phyloP scores from a whole-genome alignment of 1,140 invertebrate genomes.

The Procambarus clarkii region DNA sequence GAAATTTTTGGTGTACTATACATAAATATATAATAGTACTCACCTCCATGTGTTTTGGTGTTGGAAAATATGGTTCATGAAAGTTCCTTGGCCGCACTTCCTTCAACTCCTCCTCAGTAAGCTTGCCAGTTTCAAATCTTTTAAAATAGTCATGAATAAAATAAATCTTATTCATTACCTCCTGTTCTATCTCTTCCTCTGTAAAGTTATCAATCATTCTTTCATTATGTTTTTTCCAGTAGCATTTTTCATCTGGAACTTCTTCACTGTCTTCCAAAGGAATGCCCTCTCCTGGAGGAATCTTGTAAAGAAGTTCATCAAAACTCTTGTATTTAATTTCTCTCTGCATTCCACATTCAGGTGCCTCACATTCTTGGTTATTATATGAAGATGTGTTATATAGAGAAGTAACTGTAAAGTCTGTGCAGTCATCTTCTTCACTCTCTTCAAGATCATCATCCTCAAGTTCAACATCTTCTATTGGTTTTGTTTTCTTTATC shows the following conservation, averaged over 20 bases:
- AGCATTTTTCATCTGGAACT: not conserved
- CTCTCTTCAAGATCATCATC: not conserved
- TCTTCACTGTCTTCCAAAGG: not conserved
- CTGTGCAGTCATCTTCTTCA: too few relatives aligned
- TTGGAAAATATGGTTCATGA: not conserved
- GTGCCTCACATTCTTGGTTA: not conserved
- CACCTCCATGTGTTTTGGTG: not conserved
- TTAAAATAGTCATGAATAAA: not conserved
- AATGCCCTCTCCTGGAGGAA: not conserved
- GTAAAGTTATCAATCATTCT: not conserved
- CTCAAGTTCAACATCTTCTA: not conserved
- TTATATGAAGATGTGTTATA: too few relatives aligned
- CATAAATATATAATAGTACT: not conserved
- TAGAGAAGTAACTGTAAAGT: too few relatives aligned
- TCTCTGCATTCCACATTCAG: not conserved
- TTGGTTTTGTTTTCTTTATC: not conserved
- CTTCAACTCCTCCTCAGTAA: not conserved
- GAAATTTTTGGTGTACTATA: too few relatives aligned
- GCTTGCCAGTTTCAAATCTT: not conserved
- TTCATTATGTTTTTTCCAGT: not conserved
- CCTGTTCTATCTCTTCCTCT: not conserved
- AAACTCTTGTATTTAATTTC: not conserved
- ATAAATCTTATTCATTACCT: not conserved
- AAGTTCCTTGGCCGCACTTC: not conserved
- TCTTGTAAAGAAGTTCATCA: not conserved